Conservation (phyloP, 2,797 vertebrate species). For the Nannoperca australis region DNA sequence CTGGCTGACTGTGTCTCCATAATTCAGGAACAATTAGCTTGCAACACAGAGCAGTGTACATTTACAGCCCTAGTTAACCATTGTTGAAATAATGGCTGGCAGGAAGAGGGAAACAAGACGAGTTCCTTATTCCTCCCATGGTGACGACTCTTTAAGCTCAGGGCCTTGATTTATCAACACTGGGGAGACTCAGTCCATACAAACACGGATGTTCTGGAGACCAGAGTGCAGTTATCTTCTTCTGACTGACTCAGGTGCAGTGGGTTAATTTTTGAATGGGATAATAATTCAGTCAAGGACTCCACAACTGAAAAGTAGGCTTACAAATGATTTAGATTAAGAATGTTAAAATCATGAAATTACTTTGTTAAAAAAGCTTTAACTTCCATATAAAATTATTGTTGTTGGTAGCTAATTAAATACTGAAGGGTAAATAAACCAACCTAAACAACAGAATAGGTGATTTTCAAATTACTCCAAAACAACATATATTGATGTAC, state of each 20-base stretch:
- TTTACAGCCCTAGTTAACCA: conserved; percentile 74
- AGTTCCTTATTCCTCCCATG: conserved; percentile 69
- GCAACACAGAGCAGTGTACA: conserved; percentile 60
- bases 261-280: background rate
- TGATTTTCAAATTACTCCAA: no score
- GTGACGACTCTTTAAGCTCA: conserved; percentile 38
- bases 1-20: conserved; percentile 69
- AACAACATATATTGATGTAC: no score
- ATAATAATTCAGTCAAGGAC: conserved; percentile 14
- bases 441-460: no score
- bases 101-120: conserved; percentile 46
- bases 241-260: conserved; percentile 3
- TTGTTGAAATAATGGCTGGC: conserved; percentile 62
- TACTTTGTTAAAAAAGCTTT: background rate
- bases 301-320: background rate
- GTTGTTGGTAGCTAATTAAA: background rate
- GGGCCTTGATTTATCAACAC: conserved; percentile 61
- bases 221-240: background rate
- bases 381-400: background rate
- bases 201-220: conserved; percentile 27
- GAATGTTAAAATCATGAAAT: conserved; percentile 5
- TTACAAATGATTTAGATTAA: background rate
- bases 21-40: conserved; percentile 81
- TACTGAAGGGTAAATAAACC: background rate
- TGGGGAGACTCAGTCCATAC: conserved; percentile 19